phyloP scores from a whole-genome alignment of 2,797 vertebrate species.

The Esox lucius region DNA sequence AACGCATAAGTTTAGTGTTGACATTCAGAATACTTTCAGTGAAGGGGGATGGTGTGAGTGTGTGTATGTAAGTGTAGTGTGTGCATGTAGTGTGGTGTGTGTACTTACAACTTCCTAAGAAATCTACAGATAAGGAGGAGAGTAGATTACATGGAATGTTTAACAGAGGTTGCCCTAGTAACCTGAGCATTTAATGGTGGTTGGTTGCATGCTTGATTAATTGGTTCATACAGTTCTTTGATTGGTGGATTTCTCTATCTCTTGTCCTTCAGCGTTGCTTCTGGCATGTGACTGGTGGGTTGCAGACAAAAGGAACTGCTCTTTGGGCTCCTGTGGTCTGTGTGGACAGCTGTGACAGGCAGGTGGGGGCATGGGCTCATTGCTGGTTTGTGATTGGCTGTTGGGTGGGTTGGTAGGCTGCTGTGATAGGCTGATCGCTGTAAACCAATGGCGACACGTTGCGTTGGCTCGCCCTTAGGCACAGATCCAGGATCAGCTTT shows the following conservation, averaged over 20 bases:
- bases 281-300: constrained; percentile 13
- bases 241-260: constrained; percentile 29
- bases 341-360: constrained; percentile 12
- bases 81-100: too few species aligned
- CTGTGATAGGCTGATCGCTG: constrained; percentile 52
- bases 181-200: constrained; percentile 43
- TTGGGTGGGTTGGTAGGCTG: constrained; percentile 36
- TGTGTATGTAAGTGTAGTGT: background rate
- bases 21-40: constrained; percentile 46
- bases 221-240: constrained; percentile 23
- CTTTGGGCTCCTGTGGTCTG: constrained; percentile 28
- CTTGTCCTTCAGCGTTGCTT: background rate
- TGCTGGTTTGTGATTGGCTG: constrained; percentile 36
- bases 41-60: constrained; percentile 22
- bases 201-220: background rate
- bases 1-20: constrained; percentile 70
- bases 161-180: constrained; percentile 37
- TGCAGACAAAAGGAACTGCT: background rate
- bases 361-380: constrained; percentile 26
- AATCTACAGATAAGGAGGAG: constrained; percentile 8
- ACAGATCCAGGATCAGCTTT: constrained; percentile 34
- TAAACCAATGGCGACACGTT: constrained; percentile 33
- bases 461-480: constrained; percentile 28
- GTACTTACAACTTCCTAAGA: background rate
- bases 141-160: constrained; percentile 48